Evolutionary conservation across 2,888 invertebrate species (phyloP).

Genomic region (Drosophila subquinaria): DNA sequence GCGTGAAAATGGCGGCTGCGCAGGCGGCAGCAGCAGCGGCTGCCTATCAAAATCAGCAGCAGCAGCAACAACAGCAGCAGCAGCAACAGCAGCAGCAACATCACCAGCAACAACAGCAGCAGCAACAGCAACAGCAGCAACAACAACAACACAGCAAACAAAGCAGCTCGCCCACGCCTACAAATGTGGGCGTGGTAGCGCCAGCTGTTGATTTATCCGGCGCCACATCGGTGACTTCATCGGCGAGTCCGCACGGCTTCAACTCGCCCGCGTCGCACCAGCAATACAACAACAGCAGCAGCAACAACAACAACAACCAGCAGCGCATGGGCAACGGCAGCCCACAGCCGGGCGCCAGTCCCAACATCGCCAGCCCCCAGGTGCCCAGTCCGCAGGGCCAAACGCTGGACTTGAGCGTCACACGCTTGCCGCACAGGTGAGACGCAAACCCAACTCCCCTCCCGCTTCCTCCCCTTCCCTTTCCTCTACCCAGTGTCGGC

Average conservation of each 20-base stretch:
- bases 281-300: slow-evolving; percentile 83
- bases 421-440: slow-evolving; percentile 94
- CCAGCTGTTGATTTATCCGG: slow-evolving; percentile 95
- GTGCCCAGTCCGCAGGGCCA: slow-evolving; percentile 96
- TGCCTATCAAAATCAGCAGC: slow-evolving; percentile 83
- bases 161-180: slow-evolving; percentile 88
- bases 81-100: slow-evolving; percentile 84
- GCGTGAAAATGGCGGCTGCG: slow-evolving; percentile 90
- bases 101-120: slow-evolving; percentile 80
- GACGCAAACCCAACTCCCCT: neutral
- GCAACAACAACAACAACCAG: too few species aligned
- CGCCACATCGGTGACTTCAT: slow-evolving; percentile 91
- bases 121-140: slow-evolving; percentile 75
- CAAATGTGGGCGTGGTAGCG: slow-evolving; percentile 86
- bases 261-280: slow-evolving; percentile 84
- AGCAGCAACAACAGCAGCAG: slow-evolving; percentile 83
- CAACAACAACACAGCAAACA: slow-evolving; percentile 86
- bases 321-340: slow-evolving; percentile 87
- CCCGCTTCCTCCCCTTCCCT: neutral
- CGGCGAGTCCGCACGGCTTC: slow-evolving; percentile 91
- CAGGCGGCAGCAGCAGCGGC: slow-evolving; percentile 85
- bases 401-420: slow-evolving; percentile 95
- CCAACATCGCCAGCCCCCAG: slow-evolving; percentile 94
- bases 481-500: neutral
- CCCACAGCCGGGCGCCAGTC: slow-evolving; percentile 94